Percentiles rank a stretch among this genome's conserved stretches.
Conservation (phyloP, 2,888 invertebrate species). For the Xestia sexstrigata region DNA sequence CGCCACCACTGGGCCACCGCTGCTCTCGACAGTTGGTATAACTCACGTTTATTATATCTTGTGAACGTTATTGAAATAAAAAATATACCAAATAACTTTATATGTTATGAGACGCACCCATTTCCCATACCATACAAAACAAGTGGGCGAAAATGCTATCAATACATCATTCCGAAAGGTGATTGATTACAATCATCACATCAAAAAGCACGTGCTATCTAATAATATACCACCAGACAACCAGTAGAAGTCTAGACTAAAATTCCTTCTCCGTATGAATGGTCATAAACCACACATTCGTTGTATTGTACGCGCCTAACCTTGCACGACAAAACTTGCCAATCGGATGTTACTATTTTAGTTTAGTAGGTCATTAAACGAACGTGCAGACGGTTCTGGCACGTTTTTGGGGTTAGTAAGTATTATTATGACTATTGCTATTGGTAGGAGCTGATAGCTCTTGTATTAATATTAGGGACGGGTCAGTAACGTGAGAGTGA, state of each 20-base stretch:
- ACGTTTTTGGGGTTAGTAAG: constrained; percentile 56
- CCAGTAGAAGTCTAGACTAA: constrained; percentile 46
- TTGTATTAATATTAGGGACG: constrained; percentile 21
- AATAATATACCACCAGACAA: constrained; percentile 49
- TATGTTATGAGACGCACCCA: too few species aligned
- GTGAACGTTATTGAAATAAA: too few species aligned
- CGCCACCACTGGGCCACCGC: too few species aligned
- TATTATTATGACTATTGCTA: constrained; percentile 45
- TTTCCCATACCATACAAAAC: not conserved
- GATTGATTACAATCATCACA: constrained; percentile 37
- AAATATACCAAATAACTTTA: too few species aligned
- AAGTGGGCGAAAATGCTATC: constrained; percentile 13
- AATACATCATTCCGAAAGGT: constrained; percentile 25
- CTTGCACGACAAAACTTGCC: constrained; percentile 78
- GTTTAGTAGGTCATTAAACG: constrained; percentile 86
- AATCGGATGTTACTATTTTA: constrained; percentile 82
- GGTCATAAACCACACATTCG: constrained; percentile 70
- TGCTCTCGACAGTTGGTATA: too few species aligned
- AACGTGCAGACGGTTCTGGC: constrained; percentile 57
- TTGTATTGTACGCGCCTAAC: constrained; percentile 75
- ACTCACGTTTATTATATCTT: too few species aligned
- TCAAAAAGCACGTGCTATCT: constrained; percentile 40
- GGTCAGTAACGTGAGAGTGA: constrained; percentile 10
- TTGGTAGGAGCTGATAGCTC: constrained; percentile 11
- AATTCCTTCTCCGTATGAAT: constrained; percentile 69